These are phyloP conservation scores for Microtus oregoni DNA, from an alignment of 2,113 vertebrate species.

Conservation along the genomic window DNA sequence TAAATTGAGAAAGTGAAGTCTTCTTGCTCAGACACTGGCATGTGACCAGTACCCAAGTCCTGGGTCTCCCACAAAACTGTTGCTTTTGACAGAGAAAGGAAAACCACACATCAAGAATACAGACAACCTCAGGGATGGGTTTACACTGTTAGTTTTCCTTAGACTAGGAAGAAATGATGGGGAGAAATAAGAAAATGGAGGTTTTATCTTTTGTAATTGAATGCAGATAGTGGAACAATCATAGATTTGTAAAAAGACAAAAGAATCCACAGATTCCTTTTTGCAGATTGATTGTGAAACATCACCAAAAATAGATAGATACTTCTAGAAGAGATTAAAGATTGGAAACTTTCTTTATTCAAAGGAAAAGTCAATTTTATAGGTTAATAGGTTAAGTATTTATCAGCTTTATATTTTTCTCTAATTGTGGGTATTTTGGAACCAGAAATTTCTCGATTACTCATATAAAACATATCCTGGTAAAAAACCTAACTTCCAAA, in stretches of 20 bases:
- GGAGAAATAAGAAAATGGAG: background rate
- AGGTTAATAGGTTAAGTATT: constrained; percentile 39
- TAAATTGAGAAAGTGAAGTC: background rate
- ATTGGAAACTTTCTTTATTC: background rate
- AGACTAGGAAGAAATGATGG: background rate
- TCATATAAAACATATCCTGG: background rate
- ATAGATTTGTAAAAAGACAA: background rate
- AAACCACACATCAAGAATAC: background rate
- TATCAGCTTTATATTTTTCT: constrained; percentile 45
- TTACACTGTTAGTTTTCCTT: background rate
- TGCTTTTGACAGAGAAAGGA: background rate
- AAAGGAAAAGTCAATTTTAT: background rate
- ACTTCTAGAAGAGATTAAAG: constrained; percentile 20
- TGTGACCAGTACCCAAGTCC: background rate
- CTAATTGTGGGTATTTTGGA: constrained; percentile 22
- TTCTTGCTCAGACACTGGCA: background rate
- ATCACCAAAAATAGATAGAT: constrained; percentile 16
- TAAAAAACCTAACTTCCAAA: constrained; percentile 64
- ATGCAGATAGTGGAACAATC: background rate
- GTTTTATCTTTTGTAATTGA: background rate
- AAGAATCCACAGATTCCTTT: background rate
- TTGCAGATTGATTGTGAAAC: background rate
- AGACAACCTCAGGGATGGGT: background rate
- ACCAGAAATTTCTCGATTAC: constrained; percentile 60
- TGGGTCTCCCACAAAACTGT: background rate